Evolutionary conservation across 2,888 invertebrate species (phyloP).

Genomic region (Macrosiphum euphorbiae): DNA sequence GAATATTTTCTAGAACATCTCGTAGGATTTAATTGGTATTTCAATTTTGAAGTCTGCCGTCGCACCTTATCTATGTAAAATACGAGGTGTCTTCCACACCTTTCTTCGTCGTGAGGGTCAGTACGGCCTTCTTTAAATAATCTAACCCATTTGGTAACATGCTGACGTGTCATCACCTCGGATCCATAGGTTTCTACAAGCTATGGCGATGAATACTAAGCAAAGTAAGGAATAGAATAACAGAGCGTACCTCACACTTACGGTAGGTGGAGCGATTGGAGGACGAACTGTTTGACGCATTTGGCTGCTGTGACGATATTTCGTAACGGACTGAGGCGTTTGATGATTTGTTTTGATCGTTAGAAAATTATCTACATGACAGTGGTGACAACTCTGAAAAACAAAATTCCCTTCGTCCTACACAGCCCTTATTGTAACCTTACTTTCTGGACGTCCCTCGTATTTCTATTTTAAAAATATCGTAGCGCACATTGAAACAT

Average conservation of each 20-base stretch:
- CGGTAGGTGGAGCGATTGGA: slow-evolving; percentile 24
- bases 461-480: neutral
- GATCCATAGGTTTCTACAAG: too few relatives aligned
- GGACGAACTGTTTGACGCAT: slow-evolving; percentile 17
- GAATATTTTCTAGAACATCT: neutral
- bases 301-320: neutral
- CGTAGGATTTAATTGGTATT: neutral
- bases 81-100: too few relatives aligned
- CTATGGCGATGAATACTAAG: too few relatives aligned
- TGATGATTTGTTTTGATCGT: neutral
- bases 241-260: slow-evolving; percentile 23
- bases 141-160: too few relatives aligned
- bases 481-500: neutral
- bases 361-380: too few relatives aligned
- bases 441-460: too few relatives aligned
- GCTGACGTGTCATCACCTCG: too few relatives aligned
- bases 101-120: too few relatives aligned
- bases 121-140: too few relatives aligned
- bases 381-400: too few relatives aligned
- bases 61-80: neutral
- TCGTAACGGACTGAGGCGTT: slow-evolving; percentile 28
- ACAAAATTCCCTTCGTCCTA: too few relatives aligned
- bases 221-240: neutral
- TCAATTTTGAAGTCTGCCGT: neutral
- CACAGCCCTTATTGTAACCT: too few relatives aligned